Percentiles rank a stretch among this genome's conserved stretches.
phyloP scores from a whole-genome alignment of 2,888 invertebrate genomes.

The Tolmerus cingulatus region DNA sequence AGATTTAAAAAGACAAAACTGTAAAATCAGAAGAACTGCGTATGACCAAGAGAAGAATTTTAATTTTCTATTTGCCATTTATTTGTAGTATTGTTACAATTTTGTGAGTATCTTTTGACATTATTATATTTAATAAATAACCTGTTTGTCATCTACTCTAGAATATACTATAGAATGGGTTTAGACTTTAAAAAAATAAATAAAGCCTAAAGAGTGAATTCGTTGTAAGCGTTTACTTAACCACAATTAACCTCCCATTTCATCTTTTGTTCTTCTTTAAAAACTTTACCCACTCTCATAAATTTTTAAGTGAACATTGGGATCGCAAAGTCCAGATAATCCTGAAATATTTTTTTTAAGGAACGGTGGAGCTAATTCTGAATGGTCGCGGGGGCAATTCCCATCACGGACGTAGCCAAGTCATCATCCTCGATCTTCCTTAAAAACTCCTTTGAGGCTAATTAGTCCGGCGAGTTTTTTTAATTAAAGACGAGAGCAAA shows the following conservation, averaged over 20 bases:
- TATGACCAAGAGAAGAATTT: too few species aligned
- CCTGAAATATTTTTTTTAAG: neutral
- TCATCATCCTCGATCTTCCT: slow-evolving; percentile 21
- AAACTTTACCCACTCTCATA: neutral
- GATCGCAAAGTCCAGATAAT: neutral
- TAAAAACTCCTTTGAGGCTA: slow-evolving; percentile 58
- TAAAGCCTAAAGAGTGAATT: neutral
- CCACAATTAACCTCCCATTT: neutral
- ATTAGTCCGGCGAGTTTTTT: slow-evolving; percentile 62
- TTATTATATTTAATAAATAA: too few species aligned
- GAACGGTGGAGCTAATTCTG: neutral
- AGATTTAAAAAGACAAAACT: too few species aligned
- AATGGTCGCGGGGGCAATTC: neutral
- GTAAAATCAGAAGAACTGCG: too few species aligned
- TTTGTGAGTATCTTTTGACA: too few species aligned
- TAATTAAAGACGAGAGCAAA: slow-evolving; percentile 46
- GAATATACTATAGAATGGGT: too few species aligned
- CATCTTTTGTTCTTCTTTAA: neutral
- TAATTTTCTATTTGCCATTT: too few species aligned
- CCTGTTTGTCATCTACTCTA: too few species aligned
- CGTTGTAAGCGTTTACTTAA: slow-evolving; percentile 42
- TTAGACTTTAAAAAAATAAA: neutral
- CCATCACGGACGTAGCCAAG: slow-evolving; percentile 22
- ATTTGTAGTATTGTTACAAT: too few species aligned
- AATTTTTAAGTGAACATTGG: neutral